Conservation (phyloP, 2,797 vertebrate genomes). For the Myotis pilosus region DNA sequence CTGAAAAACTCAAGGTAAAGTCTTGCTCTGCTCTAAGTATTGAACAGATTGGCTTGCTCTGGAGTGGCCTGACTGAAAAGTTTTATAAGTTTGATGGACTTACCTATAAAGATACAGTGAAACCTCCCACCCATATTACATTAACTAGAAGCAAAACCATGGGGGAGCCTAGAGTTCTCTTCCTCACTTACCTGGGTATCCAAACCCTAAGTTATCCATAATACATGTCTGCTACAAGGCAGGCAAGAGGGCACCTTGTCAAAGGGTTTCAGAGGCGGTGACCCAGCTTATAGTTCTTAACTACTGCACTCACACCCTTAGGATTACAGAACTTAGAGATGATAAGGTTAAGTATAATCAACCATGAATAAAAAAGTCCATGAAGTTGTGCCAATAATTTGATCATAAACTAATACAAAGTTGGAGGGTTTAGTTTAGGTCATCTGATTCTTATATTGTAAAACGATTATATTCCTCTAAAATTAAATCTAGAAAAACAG, state of each 20-base stretch:
- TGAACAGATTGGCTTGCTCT: background rate
- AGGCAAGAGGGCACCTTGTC: background rate
- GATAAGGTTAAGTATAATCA: background rate
- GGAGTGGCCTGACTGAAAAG: background rate
- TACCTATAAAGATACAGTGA: background rate
- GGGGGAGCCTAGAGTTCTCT: background rate
- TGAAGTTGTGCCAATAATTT: background rate
- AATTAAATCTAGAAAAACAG: background rate
- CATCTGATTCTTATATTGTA: background rate
- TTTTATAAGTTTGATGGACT: background rate
- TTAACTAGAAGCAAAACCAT: background rate
- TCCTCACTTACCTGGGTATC: background rate
- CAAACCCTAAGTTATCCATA: background rate
- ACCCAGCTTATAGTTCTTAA: background rate
- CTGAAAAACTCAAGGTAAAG: background rate
- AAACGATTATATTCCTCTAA: background rate
- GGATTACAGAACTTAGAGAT: background rate
- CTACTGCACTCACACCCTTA: background rate
- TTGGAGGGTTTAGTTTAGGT: background rate
- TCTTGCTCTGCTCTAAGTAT: background rate
- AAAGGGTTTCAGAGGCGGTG: background rate
- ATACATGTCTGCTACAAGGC: background rate
- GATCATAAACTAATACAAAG: background rate
- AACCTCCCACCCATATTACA: background rate
- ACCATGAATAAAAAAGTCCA: background rate